Conservation (phyloP, 2,113 vertebrate species). For the Nanorana parkeri region DNA sequence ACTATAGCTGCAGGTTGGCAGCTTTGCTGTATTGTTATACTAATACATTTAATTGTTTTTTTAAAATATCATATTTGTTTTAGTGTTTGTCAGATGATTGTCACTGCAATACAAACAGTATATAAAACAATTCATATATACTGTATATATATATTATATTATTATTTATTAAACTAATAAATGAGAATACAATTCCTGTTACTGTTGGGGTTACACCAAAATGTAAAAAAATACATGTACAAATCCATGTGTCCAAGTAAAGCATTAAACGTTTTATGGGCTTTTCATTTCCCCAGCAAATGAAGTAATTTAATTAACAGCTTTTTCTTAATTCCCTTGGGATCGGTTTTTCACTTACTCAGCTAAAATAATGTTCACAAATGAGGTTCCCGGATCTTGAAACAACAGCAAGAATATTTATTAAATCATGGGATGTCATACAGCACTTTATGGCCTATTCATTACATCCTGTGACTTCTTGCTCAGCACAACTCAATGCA, state of each 20-base stretch:
- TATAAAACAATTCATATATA: too few species aligned
- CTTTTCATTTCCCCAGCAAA: slow-evolving; percentile 52
- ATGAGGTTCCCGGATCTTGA: slow-evolving; percentile 50
- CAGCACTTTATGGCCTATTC: slow-evolving; percentile 47
- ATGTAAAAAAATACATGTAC: background rate
- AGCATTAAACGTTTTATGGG: slow-evolving; percentile 53
- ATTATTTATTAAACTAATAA: background rate
- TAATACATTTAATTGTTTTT: too few species aligned
- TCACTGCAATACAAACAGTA: too few species aligned
- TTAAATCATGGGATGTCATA: slow-evolving; percentile 51
- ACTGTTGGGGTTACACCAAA: slow-evolving; percentile 12
- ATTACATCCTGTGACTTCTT: slow-evolving; percentile 36
- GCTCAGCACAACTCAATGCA: slow-evolving; percentile 16
- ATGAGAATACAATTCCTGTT: background rate
- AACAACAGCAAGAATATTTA: slow-evolving; percentile 52
- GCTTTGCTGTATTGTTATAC: too few species aligned
- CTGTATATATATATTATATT: too few species aligned
- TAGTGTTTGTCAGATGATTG: too few species aligned
- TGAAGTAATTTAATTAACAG: slow-evolving; percentile 58
- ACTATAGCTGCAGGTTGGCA: too few species aligned
- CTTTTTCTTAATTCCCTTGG: slow-evolving; percentile 55
- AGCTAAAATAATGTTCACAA: slow-evolving; percentile 57
- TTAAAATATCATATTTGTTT: too few species aligned
- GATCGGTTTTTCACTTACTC: slow-evolving; percentile 53
- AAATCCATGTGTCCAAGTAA: slow-evolving; percentile 37